Evolutionary conservation across 2,888 invertebrate species (phyloP), one percentile per base, ranked within the genome.

Genomic region (Tetragonisca angustula): DNA sequence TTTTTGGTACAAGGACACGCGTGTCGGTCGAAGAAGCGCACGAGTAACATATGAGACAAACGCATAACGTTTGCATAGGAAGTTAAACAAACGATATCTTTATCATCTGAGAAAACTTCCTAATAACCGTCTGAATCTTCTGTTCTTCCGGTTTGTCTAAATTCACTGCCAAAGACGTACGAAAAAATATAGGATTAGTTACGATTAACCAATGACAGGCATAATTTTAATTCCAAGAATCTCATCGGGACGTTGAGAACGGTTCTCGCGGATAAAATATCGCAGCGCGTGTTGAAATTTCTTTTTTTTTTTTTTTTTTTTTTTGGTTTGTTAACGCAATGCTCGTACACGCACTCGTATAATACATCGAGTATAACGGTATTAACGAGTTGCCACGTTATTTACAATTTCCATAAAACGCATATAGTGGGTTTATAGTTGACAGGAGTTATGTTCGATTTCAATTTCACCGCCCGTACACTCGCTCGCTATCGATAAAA

Each of bases 1-100:
- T 84, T 87, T 84, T 65, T 71, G 80, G 80, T 83, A 82, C 79
- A 85, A 79, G 76, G 79, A 61, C 74, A 32, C 83, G 81, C 54
- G 83, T 80, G 82, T 83, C 72, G 78, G 70, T 15, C 36, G 36
- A 68, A 59, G 43, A 32, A 61, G 24, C 15, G 19, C 65, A 54
- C 62, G 78, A 70, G 43, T 67, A 81, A 72, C 85, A 74, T 67
- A 71, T 68, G 83, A 68, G 43, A 72, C 67, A 76, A 32, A 78
- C 76, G 78, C 65, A 19, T 74, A 61, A 76, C 72, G 61, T 76
- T 72, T 61, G 61, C 71, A 24, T 27, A 61, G 77, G 78, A n/a
- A n/a, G 83, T 83, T 74, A 90, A 89, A 91, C 86, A 90, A 91
- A 88, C 86, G 56, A 69, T 67, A 52, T 32, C 61, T 73, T 84